A percentile compares a stretch with the other conserved stretches of the same genome.
Conservation (phyloP, 1,140 invertebrate species). For the Berghia stephanieae region DNA sequence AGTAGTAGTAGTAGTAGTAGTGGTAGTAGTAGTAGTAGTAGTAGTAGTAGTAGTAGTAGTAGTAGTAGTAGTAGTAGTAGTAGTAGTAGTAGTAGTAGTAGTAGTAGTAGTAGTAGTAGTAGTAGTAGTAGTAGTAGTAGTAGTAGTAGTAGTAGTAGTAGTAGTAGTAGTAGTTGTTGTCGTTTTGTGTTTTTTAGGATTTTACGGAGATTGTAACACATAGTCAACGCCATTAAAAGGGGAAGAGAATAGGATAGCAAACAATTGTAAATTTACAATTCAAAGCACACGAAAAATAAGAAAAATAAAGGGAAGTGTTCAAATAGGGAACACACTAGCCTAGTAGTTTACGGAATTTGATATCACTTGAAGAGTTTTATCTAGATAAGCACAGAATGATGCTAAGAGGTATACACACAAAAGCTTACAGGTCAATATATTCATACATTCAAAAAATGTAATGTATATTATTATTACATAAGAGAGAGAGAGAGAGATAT, state of each 20-base stretch:
- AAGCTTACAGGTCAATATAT: neutral
- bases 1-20: neutral
- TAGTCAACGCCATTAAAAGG: neutral
- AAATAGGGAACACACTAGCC: no score
- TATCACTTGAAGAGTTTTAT: neutral
- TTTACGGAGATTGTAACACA: no score
- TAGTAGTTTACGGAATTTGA: neutral
- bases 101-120: neutral
- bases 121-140: neutral
- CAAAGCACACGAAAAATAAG: neutral
- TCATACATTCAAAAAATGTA: neutral
- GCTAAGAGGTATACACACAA: neutral
- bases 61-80: neutral
- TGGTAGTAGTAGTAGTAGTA: neutral
- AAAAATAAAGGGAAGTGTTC: no score
- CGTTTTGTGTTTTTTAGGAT: no score
- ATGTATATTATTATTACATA: no score
- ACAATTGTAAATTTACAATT: neutral
- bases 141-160: neutral
- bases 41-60: neutral
- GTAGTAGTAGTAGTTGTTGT: neutral
- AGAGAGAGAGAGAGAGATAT: conserved; percentile 24
- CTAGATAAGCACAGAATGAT: neutral
- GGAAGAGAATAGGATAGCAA: neutral
- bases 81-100: neutral